Conservation (phyloP, 2,888 invertebrate species). For the Diaprepes abbreviatus region DNA sequence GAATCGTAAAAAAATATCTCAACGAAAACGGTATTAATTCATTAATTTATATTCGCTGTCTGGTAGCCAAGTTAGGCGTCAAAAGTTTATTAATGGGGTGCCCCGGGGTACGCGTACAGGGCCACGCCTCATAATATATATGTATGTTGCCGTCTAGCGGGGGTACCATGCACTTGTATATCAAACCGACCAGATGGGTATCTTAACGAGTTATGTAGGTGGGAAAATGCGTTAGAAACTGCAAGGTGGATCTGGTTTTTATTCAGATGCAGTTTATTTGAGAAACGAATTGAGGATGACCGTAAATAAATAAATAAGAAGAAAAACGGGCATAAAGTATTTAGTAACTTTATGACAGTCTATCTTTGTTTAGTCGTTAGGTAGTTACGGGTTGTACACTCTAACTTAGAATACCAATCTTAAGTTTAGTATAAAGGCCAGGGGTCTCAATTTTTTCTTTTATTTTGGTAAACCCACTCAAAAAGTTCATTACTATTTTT, state of each 20-base stretch:
- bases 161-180: slow-evolving; percentile 54
- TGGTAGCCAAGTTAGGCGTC: slow-evolving; percentile 65
- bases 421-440: no score
- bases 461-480: no score
- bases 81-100: slow-evolving; percentile 66
- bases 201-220: slow-evolving; percentile 26
- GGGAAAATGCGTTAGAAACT: slow-evolving; percentile 32
- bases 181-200: slow-evolving; percentile 56
- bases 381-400: no score
- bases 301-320: no score
- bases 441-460: no score
- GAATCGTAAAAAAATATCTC: slow-evolving; percentile 1
- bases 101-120: slow-evolving; percentile 58
- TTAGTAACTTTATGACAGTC: no score
- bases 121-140: slow-evolving; percentile 60
- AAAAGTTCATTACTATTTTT: no score
- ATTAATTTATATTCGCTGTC: slow-evolving; percentile 66
- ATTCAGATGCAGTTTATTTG: neutral
- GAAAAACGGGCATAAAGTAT: no score
- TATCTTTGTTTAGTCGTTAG: no score
- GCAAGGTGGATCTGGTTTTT: slow-evolving; percentile 36
- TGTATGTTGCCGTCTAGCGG: slow-evolving; percentile 50
- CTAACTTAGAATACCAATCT: no score
- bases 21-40: slow-evolving; percentile 60
- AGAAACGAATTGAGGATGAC: neutral